These are phyloP conservation scores for Parasteatoda tepidariorum DNA, from an alignment of 1,140 invertebrate species.

Conservation along the genomic window DNA sequence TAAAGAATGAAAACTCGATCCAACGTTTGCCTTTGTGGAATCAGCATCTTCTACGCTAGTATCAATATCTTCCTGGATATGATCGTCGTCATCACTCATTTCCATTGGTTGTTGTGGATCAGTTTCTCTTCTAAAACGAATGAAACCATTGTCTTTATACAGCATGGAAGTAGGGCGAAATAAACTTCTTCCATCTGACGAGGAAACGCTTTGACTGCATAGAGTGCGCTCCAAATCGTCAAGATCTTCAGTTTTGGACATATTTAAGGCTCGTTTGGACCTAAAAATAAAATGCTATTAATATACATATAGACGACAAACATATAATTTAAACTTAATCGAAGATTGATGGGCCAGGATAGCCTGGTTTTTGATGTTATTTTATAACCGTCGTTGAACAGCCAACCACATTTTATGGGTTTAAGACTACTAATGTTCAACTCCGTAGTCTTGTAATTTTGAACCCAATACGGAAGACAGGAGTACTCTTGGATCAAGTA, in stretches of 20 bases:
- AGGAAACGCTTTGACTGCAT: constrained; percentile 46
- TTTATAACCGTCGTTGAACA: too few species aligned
- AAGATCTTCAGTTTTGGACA: constrained; percentile 38
- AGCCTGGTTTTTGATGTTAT: too few species aligned
- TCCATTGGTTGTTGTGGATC: constrained; percentile 66
- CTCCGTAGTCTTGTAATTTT: too few species aligned
- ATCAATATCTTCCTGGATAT: constrained; percentile 45
- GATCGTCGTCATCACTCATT: constrained; percentile 58
- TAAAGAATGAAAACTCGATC: constrained; percentile 59
- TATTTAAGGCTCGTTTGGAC: constrained; percentile 37
- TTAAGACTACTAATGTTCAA: too few species aligned
- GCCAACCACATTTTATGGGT: too few species aligned
- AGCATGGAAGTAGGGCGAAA: constrained; percentile 76
- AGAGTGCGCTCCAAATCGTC: constrained; percentile 43
- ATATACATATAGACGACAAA: too few species aligned
- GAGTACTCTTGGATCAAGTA: too few species aligned
- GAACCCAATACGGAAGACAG: too few species aligned
- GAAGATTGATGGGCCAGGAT: too few species aligned
- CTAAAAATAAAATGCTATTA: constrained; percentile 10
- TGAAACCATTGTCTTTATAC: constrained; percentile 86
- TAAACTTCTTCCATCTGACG: constrained; percentile 58
- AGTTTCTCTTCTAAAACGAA: constrained; percentile 76
- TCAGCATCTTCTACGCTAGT: constrained; percentile 59
- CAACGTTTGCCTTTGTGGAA: constrained; percentile 60
- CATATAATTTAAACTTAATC: too few species aligned